Evolutionary conservation across 2,113 vertebrate species (phyloP).

Genomic region (Lepisosteus oculatus): DNA sequence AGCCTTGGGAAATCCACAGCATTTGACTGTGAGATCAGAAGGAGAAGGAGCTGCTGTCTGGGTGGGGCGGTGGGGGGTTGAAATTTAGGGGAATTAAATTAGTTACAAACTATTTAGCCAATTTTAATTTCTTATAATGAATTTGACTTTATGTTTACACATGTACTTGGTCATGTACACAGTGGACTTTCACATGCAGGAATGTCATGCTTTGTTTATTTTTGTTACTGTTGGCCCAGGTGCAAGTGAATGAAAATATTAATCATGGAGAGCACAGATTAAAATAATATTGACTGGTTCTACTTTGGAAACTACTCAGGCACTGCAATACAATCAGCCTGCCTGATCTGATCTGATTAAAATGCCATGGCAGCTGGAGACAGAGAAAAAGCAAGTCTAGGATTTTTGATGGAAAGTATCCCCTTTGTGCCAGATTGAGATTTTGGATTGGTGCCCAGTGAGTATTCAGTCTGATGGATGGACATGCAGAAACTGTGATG

Average conservation of each 20-base stretch:
- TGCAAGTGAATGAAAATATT: background rate
- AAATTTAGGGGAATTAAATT: background rate
- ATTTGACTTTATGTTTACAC: background rate
- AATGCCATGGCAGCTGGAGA: conserved; percentile 19
- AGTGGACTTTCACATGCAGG: background rate
- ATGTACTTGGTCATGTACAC: background rate
- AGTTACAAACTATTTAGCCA: background rate
- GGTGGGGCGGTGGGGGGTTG: background rate
- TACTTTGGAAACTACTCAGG: background rate
- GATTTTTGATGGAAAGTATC: conserved; percentile 5
- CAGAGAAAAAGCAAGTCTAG: background rate
- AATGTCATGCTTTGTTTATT: background rate
- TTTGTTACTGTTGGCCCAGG: background rate
- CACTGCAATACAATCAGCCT: conserved; percentile 8
- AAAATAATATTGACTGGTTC: conserved; percentile 6
- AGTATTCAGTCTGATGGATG: conserved; percentile 4
- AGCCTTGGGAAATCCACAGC: background rate
- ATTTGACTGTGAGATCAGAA: background rate
- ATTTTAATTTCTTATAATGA: background rate
- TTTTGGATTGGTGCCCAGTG: conserved; percentile 14
- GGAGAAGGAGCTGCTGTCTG: background rate
- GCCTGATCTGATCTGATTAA: conserved; percentile 22
- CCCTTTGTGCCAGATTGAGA: background rate
- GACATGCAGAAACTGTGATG: conserved; percentile 10
- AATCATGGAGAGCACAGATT: background rate